Evolutionary conservation across 2,888 invertebrate species (phyloP).

Genomic region (Xanthorhoe designata): DNA sequence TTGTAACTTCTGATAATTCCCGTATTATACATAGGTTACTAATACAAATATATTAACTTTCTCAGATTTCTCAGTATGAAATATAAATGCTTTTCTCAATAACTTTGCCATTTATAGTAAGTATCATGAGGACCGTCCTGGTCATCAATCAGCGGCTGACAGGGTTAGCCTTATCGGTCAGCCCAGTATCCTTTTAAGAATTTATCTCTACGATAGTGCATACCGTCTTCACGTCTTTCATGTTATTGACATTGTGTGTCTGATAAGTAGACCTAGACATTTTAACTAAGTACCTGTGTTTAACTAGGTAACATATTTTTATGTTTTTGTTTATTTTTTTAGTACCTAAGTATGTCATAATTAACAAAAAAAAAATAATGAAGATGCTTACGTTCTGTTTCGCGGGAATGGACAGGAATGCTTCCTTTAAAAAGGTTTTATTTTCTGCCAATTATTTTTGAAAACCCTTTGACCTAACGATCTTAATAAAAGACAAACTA

Average conservation of each 20-base stretch:
- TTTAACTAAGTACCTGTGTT: neutral
- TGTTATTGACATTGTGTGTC: slow-evolving; percentile 30
- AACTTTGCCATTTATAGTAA: slow-evolving; percentile 40
- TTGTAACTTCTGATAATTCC: neutral
- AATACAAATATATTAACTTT: neutral
- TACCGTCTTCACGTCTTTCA: slow-evolving; percentile 28
- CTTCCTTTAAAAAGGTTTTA: too few species aligned
- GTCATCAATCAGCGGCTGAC: slow-evolving; percentile 47
- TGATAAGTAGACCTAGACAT: slow-evolving; percentile 14
- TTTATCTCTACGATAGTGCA: slow-evolving; percentile 40
- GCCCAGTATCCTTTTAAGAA: slow-evolving; percentile 45
- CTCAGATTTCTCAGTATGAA: slow-evolving; percentile 19
- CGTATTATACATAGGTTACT: neutral
- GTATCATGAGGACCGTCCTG: slow-evolving; percentile 35
- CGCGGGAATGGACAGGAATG: too few species aligned
- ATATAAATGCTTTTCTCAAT: slow-evolving; percentile 39
- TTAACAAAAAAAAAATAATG: too few species aligned
- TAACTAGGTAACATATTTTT: neutral
- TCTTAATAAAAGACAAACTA: too few species aligned
- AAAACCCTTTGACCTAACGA: too few species aligned
- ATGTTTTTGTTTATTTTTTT: neutral
- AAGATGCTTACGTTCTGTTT: too few species aligned
- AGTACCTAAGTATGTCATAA: too few species aligned
- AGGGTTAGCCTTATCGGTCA: slow-evolving; percentile 55
- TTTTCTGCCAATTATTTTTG: too few species aligned